Evolutionary conservation across 2,888 invertebrate genomes (phyloP).

Genomic region (Lamellibrachia columna): DNA sequence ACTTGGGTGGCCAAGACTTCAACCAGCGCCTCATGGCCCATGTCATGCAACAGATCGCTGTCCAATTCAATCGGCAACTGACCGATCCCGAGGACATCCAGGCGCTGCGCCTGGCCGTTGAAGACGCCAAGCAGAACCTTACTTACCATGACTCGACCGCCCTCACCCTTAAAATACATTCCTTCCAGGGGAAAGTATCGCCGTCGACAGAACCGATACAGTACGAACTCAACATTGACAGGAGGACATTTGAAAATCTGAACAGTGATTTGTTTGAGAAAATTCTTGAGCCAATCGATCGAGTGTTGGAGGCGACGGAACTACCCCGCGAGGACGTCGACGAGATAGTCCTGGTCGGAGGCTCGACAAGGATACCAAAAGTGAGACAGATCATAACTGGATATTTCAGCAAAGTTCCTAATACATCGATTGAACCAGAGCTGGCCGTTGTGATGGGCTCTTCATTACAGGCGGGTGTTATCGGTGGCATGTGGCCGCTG

Average conservation of each 20-base stretch:
- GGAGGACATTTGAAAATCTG: slow-evolving; percentile 66
- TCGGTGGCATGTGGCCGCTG: slow-evolving; percentile 69
- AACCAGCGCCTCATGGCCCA: slow-evolving; percentile 66
- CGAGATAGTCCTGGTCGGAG: slow-evolving; percentile 69
- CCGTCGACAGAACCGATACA: slow-evolving; percentile 34
- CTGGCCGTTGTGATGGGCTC: slow-evolving; percentile 69
- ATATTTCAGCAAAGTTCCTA: slow-evolving; percentile 63
- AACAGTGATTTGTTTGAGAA: slow-evolving; percentile 67
- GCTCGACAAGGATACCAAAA: slow-evolving; percentile 68
- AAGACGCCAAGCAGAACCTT: slow-evolving; percentile 65
- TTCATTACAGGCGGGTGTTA: slow-evolving; percentile 69
- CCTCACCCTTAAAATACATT: slow-evolving; percentile 58
- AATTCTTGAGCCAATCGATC: slow-evolving; percentile 66
- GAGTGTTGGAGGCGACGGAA: slow-evolving; percentile 64
- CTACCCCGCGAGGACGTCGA: slow-evolving; percentile 64
- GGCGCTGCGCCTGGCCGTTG: slow-evolving; percentile 64
- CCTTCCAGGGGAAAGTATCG: slow-evolving; percentile 46
- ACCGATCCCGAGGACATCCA: slow-evolving; percentile 66
- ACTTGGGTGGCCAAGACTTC: slow-evolving; percentile 69
- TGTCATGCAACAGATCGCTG: slow-evolving; percentile 53
- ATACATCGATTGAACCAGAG: slow-evolving; percentile 67
- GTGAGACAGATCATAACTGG: slow-evolving; percentile 65
- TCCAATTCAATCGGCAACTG: slow-evolving; percentile 52
- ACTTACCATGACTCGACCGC: slow-evolving; percentile 51
- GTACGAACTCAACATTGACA: slow-evolving; percentile 57